phyloP scores from a whole-genome alignment of 2,888 invertebrate genomes.

The Eremobia ochroleuca region DNA sequence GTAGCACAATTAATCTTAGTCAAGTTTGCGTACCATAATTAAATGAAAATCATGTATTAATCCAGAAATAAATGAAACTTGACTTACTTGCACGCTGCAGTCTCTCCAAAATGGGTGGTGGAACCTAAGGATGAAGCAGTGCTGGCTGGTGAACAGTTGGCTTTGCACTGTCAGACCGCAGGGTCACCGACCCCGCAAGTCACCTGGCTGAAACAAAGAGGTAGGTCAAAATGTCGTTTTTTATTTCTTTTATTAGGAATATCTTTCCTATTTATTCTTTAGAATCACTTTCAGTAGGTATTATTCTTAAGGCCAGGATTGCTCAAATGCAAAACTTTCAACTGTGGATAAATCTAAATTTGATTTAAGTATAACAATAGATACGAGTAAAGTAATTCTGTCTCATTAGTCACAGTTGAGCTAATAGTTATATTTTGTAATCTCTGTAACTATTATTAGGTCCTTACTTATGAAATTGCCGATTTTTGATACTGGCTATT shows the following conservation, averaged over 20 bases:
- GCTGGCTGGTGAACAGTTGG: slow-evolving; percentile 93
- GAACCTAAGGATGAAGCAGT: slow-evolving; percentile 94
- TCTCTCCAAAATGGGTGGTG: slow-evolving; percentile 94
- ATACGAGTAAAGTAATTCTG: too few species aligned
- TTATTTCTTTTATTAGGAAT: background rate
- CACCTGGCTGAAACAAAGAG: slow-evolving; percentile 94
- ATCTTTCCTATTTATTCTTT: background rate
- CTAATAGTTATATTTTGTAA: background rate
- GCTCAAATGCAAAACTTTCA: background rate
- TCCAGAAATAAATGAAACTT: slow-evolving; percentile 28
- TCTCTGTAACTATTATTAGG: background rate
- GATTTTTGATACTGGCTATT: too few species aligned
- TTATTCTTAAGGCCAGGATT: too few species aligned
- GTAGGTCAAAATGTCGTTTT: slow-evolving; percentile 76
- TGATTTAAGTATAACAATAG: too few species aligned
- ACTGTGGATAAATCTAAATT: too few species aligned
- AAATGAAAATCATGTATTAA: slow-evolving; percentile 2
- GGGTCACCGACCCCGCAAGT: slow-evolving; percentile 94
- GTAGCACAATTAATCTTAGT: slow-evolving; percentile 22
- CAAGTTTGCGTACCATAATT: background rate
- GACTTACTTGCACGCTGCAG: slow-evolving; percentile 88
- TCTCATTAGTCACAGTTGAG: too few species aligned
- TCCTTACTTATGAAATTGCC: too few species aligned
- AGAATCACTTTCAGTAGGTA: background rate
- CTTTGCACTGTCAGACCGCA: slow-evolving; percentile 93